These are phyloP conservation scores for Hippoglossus hippoglossus DNA, from an alignment of 2,797 vertebrate species.

Conservation along the genomic window DNA sequence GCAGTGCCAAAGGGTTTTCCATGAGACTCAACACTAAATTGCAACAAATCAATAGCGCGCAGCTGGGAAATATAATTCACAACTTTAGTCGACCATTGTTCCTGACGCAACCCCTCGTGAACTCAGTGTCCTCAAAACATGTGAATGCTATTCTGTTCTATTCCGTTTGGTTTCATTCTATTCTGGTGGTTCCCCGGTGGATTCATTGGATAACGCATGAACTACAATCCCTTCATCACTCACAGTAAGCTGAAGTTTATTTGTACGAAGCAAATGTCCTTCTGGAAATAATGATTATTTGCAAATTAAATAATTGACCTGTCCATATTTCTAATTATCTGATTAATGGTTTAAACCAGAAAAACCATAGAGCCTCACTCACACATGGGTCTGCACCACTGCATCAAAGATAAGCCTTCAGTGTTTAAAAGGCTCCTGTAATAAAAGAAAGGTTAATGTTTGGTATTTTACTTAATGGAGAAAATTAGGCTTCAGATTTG, in stretches of 20 bases:
- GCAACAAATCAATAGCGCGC: constrained; percentile 32
- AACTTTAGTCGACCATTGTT: constrained; percentile 21
- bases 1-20: constrained; percentile 52
- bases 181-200: background rate
- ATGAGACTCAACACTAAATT: constrained; percentile 31
- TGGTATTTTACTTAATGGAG: no score
- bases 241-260: background rate
- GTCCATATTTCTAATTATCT: background rate
- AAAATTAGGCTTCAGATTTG: no score
- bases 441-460: no score
- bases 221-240: background rate
- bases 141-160: constrained; percentile 38
- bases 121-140: constrained; percentile 36
- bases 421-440: background rate
- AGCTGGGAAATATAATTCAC: constrained; percentile 41
- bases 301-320: background rate
- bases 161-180: constrained; percentile 42
- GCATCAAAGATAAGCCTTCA: background rate
- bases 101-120: constrained; percentile 17
- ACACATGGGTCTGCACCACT: background rate
- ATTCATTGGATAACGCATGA: background rate
- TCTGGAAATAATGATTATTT: background rate
- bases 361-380: no score
- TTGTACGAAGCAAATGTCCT: background rate
- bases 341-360: background rate